phyloP scores from a whole-genome alignment of 2,113 vertebrate genomes.

The Nerophis lumbriciformis region DNA sequence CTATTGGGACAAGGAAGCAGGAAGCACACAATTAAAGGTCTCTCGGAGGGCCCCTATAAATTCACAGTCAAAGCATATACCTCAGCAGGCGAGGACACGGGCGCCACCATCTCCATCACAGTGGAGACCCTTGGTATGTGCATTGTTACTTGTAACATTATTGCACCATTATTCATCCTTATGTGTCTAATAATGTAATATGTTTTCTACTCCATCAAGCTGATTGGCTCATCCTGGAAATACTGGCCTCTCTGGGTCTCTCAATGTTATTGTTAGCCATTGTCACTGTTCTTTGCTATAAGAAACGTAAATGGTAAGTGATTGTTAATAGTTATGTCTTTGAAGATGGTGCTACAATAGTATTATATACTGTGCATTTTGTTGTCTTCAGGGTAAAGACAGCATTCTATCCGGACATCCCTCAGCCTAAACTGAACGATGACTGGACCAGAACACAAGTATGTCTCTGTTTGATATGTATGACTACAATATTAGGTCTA shows the following conservation, averaged over 20 bases:
- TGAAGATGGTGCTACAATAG: not conserved
- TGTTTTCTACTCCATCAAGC: constrained; percentile 25
- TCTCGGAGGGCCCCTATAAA: constrained; percentile 57
- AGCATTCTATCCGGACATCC: constrained; percentile 70
- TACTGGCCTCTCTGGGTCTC: constrained; percentile 63
- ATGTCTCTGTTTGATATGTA: not conserved
- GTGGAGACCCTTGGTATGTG: constrained; percentile 57
- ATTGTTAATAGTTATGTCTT: not conserved
- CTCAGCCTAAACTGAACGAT: constrained; percentile 64
- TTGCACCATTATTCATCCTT: not conserved
- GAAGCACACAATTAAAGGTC: constrained; percentile 51
- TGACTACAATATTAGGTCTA: not conserved
- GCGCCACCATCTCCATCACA: constrained; percentile 49
- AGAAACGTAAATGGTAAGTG: constrained; percentile 71
- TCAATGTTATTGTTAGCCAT: constrained; percentile 50
- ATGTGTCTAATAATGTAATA: not conserved
- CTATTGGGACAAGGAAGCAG: constrained; percentile 39
- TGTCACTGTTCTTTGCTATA: constrained; percentile 68
- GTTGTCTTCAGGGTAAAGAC: constrained; percentile 62
- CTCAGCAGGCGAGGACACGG: constrained; percentile 63
- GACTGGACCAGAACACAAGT: constrained; percentile 64
- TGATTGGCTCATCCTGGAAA: constrained; percentile 66
- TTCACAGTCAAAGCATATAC: constrained; percentile 72
- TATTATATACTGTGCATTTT: constrained; percentile 9
- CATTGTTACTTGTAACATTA: not conserved